Evolutionary conservation across 2,797 vertebrate genomes (phyloP).

Genomic region (Fringilla coelebs): DNA sequence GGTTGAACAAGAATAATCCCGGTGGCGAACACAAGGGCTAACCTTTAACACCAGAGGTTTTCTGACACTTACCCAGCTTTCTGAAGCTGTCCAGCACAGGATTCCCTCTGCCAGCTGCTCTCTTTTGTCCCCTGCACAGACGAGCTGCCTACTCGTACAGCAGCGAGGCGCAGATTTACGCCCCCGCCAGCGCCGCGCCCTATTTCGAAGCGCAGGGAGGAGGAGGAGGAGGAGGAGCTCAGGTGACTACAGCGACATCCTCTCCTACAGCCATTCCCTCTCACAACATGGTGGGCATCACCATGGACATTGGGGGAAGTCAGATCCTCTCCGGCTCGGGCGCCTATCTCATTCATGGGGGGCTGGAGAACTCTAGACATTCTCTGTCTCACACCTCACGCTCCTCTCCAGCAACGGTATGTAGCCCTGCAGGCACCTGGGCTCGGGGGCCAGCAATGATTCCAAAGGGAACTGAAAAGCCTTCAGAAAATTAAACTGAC

Average conservation of each 20-base stretch:
- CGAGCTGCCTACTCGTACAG: conserved; percentile 92
- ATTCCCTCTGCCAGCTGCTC: background rate
- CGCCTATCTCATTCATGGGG: conserved; percentile 94
- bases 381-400: conserved; percentile 91
- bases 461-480: conserved; percentile 37
- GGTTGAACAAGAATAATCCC: background rate
- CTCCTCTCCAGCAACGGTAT: conserved; percentile 96
- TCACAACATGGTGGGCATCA: conserved; percentile 95
- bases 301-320: conserved; percentile 92
- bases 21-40: background rate
- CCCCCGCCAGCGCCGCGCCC: conserved; percentile 83
- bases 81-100: background rate
- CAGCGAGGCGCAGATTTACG: conserved; percentile 90
- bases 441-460: conserved; percentile 15
- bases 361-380: conserved; percentile 90
- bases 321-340: conserved; percentile 91
- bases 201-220: conserved; percentile 91
- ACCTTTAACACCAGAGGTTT: background rate
- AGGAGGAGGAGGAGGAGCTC: conserved; percentile 75
- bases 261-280: conserved; percentile 86
- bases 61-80: background rate
- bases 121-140: conserved; percentile 64
- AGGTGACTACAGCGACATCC: conserved; percentile 91
- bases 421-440: conserved; percentile 37
- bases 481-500: conserved; percentile 18